Conservation (phyloP, 2,888 invertebrate genomes). For the Cerastis leucographa region DNA sequence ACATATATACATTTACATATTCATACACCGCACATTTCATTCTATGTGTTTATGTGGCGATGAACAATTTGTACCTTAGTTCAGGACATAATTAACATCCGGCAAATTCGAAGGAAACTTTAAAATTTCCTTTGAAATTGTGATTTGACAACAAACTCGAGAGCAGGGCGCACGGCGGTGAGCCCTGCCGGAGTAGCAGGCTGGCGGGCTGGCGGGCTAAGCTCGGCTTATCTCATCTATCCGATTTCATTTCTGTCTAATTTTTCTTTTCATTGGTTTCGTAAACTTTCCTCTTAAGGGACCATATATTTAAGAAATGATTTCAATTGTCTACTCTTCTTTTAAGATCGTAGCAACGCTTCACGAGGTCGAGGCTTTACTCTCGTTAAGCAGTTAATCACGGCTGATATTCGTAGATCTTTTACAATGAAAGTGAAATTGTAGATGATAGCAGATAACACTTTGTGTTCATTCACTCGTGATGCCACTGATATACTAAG, state of each 20-base stretch:
- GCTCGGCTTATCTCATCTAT: neutral
- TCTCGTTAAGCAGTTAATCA: neutral
- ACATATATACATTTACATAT: too few relatives aligned
- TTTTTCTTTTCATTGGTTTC: neutral
- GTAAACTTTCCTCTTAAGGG: too few relatives aligned
- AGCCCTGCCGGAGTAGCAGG: neutral
- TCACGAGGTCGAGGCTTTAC: neutral
- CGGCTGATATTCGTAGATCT: neutral
- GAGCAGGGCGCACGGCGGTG: too few relatives aligned
- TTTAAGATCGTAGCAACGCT: too few relatives aligned
- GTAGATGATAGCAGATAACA: neutral
- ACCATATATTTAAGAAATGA: too few relatives aligned
- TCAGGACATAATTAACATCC: neutral
- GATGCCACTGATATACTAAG: too few relatives aligned
- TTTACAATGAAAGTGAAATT: neutral
- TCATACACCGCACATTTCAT: neutral
- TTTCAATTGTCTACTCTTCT: too few relatives aligned
- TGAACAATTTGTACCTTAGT: neutral
- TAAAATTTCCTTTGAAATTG: neutral
- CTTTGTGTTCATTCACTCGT: neutral
- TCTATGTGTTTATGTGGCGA: neutral
- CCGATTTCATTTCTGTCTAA: conserved; percentile 6
- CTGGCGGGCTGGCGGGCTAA: conserved; percentile 1
- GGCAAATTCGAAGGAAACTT: conserved; percentile 1
- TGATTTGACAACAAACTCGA: neutral